Evolutionary conservation across 2,113 vertebrate genomes (phyloP).

Genomic region (Sceloporus undulatus): DNA sequence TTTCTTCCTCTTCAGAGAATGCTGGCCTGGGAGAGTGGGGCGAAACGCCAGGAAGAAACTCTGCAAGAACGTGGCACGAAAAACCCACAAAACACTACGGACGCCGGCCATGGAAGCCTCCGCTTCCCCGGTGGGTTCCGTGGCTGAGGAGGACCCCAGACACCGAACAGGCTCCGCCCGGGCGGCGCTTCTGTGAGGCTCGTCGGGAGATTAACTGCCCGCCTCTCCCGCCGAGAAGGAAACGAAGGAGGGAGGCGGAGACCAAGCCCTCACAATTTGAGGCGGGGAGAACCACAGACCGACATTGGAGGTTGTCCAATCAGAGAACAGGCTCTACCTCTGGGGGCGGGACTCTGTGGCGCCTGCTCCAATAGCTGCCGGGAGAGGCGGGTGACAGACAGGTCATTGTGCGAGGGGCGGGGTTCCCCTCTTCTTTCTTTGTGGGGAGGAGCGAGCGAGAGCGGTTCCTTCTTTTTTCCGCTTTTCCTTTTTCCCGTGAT

Average conservation of each 20-base stretch:
- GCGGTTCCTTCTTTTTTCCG: not conserved
- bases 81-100: too few relatives aligned
- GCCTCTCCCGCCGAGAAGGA: not conserved
- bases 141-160: too few relatives aligned
- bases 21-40: too few relatives aligned
- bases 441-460: not conserved
- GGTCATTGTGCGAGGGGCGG: not conserved
- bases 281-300: slow-evolving; percentile 4
- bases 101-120: too few relatives aligned
- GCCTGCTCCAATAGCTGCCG: not conserved
- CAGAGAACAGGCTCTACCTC: accelerated
- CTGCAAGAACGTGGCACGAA: too few relatives aligned
- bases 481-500: slow-evolving; percentile 49
- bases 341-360: slow-evolving; percentile 3
- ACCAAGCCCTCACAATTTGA: not conserved
- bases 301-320: slow-evolving; percentile 7
- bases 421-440: not conserved
- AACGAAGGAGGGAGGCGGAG: not conserved
- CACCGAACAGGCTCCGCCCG: too few relatives aligned
- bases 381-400: accelerated
- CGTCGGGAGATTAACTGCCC: too few relatives aligned
- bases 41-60: too few relatives aligned
- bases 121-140: too few relatives aligned
- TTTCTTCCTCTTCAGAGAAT: too few relatives aligned
- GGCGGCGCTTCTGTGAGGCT: too few relatives aligned